Percentiles rank a stretch among this genome's conserved stretches.
phyloP scores from a whole-genome alignment of 2,888 invertebrate genomes.

The Conistra vaccinii region DNA sequence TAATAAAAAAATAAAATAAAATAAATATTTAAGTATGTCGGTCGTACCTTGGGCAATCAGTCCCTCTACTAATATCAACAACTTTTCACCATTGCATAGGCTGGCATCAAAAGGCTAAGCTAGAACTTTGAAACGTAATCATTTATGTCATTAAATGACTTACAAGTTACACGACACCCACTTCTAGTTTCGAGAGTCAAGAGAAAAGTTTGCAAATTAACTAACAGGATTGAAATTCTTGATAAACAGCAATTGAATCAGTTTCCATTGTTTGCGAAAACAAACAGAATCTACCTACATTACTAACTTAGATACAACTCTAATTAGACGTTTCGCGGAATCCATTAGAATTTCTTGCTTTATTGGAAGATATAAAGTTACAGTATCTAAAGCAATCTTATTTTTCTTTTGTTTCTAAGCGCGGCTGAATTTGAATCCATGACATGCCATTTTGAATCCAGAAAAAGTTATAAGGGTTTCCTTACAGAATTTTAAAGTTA shows the following conservation, averaged over 20 bases:
- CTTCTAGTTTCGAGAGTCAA: not conserved
- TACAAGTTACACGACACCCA: not conserved
- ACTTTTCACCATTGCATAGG: not conserved
- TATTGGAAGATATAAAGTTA: conserved; percentile 26
- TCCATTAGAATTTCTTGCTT: conserved; percentile 9
- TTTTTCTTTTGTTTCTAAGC: not conserved
- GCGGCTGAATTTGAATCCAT: not conserved
- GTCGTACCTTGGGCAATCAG: too few species aligned
- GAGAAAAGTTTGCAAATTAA: conserved; percentile 7
- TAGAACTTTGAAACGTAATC: not conserved
- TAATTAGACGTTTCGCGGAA: conserved; percentile 22
- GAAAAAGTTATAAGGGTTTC: not conserved
- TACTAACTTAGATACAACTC: conserved; percentile 17
- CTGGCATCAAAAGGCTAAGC: not conserved
- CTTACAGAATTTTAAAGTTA: not conserved
- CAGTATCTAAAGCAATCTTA: not conserved
- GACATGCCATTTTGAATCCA: not conserved
- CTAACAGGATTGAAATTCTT: not conserved
- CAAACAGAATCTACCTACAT: conserved; percentile 4
- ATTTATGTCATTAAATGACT: not conserved
- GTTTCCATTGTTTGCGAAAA: conserved; percentile 15
- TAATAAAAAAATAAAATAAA: too few species aligned
- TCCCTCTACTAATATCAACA: not conserved
- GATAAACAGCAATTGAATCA: conserved; percentile 13
- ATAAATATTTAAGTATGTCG: too few species aligned